Base-by-base conservation (phyloP, 2,888 invertebrate genomes). In the Argyresthia goedartella region DNA sequence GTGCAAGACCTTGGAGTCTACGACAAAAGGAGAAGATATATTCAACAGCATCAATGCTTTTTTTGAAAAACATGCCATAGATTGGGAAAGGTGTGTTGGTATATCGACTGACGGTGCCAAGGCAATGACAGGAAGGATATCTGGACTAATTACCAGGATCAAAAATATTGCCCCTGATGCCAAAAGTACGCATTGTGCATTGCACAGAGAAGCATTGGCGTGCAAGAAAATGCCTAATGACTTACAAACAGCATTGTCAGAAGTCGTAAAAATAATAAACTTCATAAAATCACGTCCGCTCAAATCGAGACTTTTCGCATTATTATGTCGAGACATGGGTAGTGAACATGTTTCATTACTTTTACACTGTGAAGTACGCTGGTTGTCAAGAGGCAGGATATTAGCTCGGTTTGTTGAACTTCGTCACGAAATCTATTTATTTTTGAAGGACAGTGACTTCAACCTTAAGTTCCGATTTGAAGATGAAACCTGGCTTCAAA, bases 381-480 rank as follows among this genome's bases (percentile, higher is more conserved):
- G 54, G 54, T 53, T 55, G 53, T 51, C 55, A 54, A 53, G 44
- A 51, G 44, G 53, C 51, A 55, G 53, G 51, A 53, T 55, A 54
- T 55, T 55, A 52, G 54, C 53, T 52, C 51, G 55, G 51, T 54
- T 55, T 55, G 52, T 55, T 54, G 54, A 55, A 54, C 55, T 55
- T 54, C 49, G 52, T 52, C 54, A 55, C 42, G 52, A 53, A 54
- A 55, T 55, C 46, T 55, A 25, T 25, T 25, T 25, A 25, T 25
- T 25, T 25, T 25, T 25, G 6, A 25, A 25, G 25, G 25, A 25
- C 25, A 25, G 25, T 51, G 52, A 52, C 49, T 51, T 49, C 45
- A 52, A 51, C 42, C 49, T 52, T 47, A 53, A 53, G 13, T 50
- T 50, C 16, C 42, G 50, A 53, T 53, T 50, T 53, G 53, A 53